phyloP scores from a whole-genome alignment of 2,797 vertebrate genomes.

The Eidolon dupreanum region DNA sequence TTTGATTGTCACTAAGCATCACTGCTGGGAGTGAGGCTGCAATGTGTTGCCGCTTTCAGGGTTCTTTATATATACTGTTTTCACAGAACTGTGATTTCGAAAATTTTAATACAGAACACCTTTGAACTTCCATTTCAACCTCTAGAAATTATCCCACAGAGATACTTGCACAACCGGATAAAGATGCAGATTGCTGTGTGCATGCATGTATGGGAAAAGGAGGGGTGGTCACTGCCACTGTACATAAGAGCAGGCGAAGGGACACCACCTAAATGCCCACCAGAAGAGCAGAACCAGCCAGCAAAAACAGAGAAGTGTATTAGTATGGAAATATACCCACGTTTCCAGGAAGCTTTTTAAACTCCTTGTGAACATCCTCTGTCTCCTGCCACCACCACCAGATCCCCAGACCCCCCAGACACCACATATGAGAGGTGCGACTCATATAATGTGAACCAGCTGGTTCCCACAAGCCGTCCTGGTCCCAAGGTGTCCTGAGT shows the following conservation, averaged over 20 bases:
- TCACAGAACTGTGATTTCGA: constrained; percentile 13
- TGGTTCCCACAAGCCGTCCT: not conserved
- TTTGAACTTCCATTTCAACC: not conserved
- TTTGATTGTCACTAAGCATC: not conserved
- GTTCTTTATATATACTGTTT: constrained; percentile 16
- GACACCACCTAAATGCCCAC: not conserved
- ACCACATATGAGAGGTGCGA: not conserved
- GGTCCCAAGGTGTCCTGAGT: not conserved
- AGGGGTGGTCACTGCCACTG: not conserved
- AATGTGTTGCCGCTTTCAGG: not conserved
- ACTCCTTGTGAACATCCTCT: not conserved
- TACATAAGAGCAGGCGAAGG: not conserved
- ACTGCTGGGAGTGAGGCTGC: not conserved
- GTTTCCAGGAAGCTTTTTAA: not conserved
- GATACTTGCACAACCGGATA: not conserved
- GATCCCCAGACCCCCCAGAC: not conserved
- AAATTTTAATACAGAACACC: not conserved
- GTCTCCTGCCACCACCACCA: not conserved
- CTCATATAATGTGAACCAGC: not conserved
- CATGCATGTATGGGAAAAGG: not conserved
- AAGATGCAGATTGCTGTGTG: not conserved
- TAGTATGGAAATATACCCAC: not conserved
- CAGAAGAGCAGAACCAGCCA: not conserved
- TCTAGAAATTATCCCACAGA: not conserved
- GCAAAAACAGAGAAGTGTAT: not conserved